Evolutionary conservation across 1,140 invertebrate genomes (phyloP).

Genomic region (Proales similis): DNA sequence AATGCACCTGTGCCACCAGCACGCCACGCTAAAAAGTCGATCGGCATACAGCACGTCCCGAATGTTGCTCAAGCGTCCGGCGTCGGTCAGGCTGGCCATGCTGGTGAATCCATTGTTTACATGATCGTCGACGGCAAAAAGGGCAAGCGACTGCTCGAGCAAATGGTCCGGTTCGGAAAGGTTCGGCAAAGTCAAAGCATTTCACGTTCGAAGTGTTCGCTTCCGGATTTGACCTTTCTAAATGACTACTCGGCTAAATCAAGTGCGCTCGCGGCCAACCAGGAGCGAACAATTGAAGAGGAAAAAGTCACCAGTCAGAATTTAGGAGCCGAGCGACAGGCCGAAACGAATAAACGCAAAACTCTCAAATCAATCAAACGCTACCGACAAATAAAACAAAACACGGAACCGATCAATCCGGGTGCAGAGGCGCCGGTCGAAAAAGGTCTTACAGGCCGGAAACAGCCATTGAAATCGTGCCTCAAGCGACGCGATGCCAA

Average conservation of each 20-base stretch:
- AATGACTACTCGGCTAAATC: constrained; percentile 23
- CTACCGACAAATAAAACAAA: constrained; percentile 35
- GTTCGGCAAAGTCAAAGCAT: too few species aligned
- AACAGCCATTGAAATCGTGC: constrained; percentile 35
- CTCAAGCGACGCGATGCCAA: constrained; percentile 16
- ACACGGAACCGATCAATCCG: constrained; percentile 21
- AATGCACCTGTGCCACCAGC: background rate
- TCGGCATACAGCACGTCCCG: constrained; percentile 22
- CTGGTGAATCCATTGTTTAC: constrained; percentile 11
- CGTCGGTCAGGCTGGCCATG: background rate
- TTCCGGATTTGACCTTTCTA: constrained; percentile 36
- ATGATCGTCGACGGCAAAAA: constrained; percentile 33
- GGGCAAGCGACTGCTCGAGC: too few species aligned
- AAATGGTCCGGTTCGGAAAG: too few species aligned
- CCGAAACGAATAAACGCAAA: constrained; percentile 19
- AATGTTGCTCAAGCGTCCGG: background rate
- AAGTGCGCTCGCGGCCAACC: background rate
- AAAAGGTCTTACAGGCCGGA: background rate
- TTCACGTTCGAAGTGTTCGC: constrained; percentile 4
- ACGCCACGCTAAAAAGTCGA: constrained; percentile 29
- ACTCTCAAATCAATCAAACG: constrained; percentile 35
- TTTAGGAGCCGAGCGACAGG: background rate
- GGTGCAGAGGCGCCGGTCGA: constrained; percentile 4
- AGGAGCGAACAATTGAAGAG: too few species aligned
- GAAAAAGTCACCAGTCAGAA: too few species aligned